phyloP scores from a whole-genome alignment of 2,888 invertebrate species.

The Tipula vernalis region DNA sequence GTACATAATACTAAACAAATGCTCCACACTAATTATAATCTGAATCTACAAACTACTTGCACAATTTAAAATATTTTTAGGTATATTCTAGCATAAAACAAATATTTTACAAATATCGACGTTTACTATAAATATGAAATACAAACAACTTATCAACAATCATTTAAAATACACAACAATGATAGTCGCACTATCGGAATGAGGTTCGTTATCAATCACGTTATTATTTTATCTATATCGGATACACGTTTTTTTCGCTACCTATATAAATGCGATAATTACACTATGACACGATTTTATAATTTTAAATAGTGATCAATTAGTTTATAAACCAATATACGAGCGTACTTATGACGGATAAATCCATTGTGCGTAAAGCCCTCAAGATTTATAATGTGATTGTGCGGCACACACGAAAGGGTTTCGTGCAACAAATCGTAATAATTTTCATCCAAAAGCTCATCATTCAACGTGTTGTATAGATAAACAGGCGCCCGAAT shows the following conservation, averaged over 20 bases:
- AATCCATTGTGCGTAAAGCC: conserved; percentile 21
- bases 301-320: conserved; percentile 15
- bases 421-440: conserved; percentile 20
- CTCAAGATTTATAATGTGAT: background rate
- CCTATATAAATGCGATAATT: background rate
- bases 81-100: too few relatives aligned
- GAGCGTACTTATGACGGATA: conserved; percentile 21
- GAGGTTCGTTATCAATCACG: too few relatives aligned
- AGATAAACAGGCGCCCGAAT: conserved; percentile 38
- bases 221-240: too few relatives aligned
- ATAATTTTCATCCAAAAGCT: conserved; percentile 37
- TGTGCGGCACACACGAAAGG: conserved; percentile 23
- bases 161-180: too few relatives aligned
- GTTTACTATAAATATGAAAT: too few relatives aligned
- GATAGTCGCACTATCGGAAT: too few relatives aligned
- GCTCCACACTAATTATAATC: too few relatives aligned
- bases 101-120: too few relatives aligned
- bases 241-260: background rate
- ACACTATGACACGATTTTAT: background rate
- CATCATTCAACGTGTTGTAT: conserved; percentile 43
- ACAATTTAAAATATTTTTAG: too few relatives aligned
- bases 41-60: too few relatives aligned
- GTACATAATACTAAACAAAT: too few relatives aligned
- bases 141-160: too few relatives aligned
- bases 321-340: conserved; percentile 20